These are phyloP conservation scores for Bombus difficillimus DNA, from an alignment of 1,140 invertebrate species.

Conservation along the genomic window DNA sequence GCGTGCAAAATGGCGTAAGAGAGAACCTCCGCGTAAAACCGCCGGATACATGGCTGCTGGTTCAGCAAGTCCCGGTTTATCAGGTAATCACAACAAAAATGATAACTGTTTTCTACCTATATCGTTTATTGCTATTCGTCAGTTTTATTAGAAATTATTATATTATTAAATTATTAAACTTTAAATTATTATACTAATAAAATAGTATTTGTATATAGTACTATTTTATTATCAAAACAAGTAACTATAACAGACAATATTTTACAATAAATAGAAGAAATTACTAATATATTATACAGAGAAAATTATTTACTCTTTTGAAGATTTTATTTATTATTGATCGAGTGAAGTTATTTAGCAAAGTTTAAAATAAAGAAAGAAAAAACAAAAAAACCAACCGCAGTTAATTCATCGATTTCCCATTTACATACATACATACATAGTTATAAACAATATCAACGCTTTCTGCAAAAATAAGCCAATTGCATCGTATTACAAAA, in stretches of 20 bases:
- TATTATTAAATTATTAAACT: neutral
- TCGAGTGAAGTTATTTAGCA: neutral
- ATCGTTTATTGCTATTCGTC: neutral
- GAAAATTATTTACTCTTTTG: neutral
- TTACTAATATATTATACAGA: neutral
- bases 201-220: neutral
- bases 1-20: slow-evolving; percentile 98
- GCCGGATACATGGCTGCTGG: slow-evolving; percentile 88
- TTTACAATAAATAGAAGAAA: neutral
- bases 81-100: slow-evolving; percentile 69
- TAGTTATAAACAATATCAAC: no score
- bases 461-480: neutral
- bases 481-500: neutral
- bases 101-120: neutral
- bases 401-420: neutral
- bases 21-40: slow-evolving; percentile 97
- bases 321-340: neutral
- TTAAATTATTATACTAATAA: neutral
- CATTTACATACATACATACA: neutral
- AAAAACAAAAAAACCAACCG: neutral
- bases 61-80: slow-evolving; percentile 84
- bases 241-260: neutral
- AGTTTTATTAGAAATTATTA: neutral
- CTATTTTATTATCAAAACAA: neutral
- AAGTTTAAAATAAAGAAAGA: neutral